phyloP scores from a whole-genome alignment of 2,113 vertebrate genomes.

The Carassius auratus region DNA sequence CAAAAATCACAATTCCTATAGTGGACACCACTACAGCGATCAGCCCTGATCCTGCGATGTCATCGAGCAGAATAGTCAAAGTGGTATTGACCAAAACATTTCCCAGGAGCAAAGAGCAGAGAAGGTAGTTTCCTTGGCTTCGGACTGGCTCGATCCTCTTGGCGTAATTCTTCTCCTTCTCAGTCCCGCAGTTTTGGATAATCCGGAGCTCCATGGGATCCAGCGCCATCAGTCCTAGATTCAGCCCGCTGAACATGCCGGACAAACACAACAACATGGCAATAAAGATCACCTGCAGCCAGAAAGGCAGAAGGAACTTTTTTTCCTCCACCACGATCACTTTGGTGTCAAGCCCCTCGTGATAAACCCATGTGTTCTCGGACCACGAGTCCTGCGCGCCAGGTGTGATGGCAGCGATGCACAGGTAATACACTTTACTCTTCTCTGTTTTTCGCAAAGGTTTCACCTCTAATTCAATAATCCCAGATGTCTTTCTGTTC shows the following conservation, averaged over 20 bases:
- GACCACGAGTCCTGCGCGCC: no score
- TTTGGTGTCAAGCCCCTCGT: no score
- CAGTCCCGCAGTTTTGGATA: slow-evolving; percentile 60
- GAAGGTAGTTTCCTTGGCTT: slow-evolving; percentile 61
- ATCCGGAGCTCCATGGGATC: slow-evolving; percentile 63
- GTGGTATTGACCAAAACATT: slow-evolving; percentile 61
- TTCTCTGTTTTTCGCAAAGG: no score
- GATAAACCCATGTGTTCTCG: no score
- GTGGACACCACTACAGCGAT: slow-evolving; percentile 61
- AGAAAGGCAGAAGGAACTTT: no score
- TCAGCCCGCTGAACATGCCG: slow-evolving; percentile 62
- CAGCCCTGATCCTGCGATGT: slow-evolving; percentile 56
- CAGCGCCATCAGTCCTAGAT: slow-evolving; percentile 60
- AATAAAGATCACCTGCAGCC: no score
- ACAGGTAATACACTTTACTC: no score
- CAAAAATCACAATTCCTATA: slow-evolving; percentile 60
- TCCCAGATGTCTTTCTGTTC: no score
- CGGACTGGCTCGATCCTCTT: slow-evolving; percentile 59
- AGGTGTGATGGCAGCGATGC: no score
- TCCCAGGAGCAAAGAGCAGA: slow-evolving; percentile 58
- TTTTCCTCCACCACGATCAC: no score
- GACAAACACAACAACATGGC: no score
- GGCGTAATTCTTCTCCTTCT: slow-evolving; percentile 60
- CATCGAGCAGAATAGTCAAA: slow-evolving; percentile 58
- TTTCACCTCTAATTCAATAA: no score